Conservation (phyloP, 2,797 vertebrate species). For the Naso thynnoides region DNA sequence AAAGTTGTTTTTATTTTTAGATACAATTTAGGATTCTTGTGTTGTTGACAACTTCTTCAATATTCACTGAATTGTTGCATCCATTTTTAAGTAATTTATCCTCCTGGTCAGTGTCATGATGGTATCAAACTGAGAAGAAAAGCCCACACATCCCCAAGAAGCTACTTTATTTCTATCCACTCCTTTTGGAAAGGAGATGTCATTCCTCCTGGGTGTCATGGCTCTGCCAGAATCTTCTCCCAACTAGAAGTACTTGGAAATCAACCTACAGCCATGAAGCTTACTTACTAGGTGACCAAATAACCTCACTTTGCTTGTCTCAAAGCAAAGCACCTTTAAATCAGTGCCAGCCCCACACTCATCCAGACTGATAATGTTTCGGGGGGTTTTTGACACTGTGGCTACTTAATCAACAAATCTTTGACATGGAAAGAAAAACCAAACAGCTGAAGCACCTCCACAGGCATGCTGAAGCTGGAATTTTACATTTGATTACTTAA, state of each 20-base stretch:
- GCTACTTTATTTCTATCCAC: neutral
- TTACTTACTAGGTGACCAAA: slow-evolving; percentile 7
- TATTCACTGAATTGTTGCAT: neutral
- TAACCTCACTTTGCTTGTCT: slow-evolving; percentile 14
- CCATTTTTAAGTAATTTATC: slow-evolving; percentile 2
- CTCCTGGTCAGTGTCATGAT: neutral
- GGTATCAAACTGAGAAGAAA: slow-evolving; percentile 7
- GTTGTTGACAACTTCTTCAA: neutral
- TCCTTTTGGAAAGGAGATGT: neutral
- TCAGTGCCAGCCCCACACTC: slow-evolving; percentile 14
- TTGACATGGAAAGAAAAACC: too few relatives aligned
- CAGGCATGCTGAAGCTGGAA: too few relatives aligned
- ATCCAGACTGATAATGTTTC: slow-evolving; percentile 13
- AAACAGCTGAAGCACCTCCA: too few relatives aligned
- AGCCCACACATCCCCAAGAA: neutral
- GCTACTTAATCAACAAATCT: neutral
- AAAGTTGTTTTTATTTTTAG: neutral
- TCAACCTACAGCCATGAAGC: neutral
- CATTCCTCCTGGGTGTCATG: neutral
- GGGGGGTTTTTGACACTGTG: slow-evolving; percentile 15
- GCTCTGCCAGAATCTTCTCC: too few relatives aligned
- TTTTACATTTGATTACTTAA: neutral
- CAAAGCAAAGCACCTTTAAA: slow-evolving; percentile 29
- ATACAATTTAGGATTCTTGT: neutral
- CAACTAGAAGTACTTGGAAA: neutral